Conservation (phyloP, 2,797 vertebrate genomes). For the Halcyon smyrnensis region DNA sequence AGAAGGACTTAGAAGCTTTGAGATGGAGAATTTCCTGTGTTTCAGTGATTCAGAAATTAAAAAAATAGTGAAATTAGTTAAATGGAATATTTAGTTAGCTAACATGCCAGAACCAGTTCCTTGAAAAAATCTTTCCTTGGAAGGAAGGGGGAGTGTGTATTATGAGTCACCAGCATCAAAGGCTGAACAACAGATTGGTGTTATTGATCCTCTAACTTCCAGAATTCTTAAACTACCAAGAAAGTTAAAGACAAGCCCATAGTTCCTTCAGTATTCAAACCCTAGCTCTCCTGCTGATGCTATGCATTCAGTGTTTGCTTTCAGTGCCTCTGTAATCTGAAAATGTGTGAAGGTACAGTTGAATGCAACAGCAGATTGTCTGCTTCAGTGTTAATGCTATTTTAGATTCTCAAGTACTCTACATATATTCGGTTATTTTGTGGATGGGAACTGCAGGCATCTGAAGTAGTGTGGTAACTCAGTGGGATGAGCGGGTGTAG, state of each 20-base stretch:
- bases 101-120: neutral
- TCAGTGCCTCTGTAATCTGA: neutral
- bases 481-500: neutral
- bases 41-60: neutral
- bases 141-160: neutral
- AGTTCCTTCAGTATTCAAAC: neutral
- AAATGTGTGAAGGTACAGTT: conserved; percentile 5
- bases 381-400: neutral
- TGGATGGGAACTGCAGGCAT: neutral
- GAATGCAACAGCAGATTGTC: conserved; percentile 3
- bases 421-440: neutral
- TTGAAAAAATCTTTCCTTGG: neutral
- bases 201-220: neutral
- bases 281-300: neutral
- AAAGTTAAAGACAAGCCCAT: neutral
- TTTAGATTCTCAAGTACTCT: neutral
- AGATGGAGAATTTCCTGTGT: neutral
- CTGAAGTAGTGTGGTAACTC: neutral
- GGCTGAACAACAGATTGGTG: neutral
- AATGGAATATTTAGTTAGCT: neutral
- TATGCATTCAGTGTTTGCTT: neutral
- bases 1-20: neutral
- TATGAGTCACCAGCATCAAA: neutral
- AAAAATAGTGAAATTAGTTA: neutral
- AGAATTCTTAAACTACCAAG: neutral